Percentiles rank a stretch among this genome's conserved stretches.
Conservation (phyloP, 2,797 vertebrate species). For the Hafferia zeledoni region DNA sequence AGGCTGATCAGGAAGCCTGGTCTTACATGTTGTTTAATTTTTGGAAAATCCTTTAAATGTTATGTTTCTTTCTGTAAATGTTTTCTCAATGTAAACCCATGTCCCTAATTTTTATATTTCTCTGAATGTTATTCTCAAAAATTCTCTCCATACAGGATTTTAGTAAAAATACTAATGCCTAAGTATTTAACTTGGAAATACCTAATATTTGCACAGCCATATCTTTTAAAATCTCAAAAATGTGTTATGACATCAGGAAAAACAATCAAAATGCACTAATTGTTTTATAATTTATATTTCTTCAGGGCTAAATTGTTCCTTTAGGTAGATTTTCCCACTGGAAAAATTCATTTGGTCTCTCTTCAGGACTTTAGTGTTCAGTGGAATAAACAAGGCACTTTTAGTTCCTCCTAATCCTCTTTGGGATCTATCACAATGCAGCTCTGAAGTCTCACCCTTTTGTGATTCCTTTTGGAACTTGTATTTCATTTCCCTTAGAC, state of each 20-base stretch:
- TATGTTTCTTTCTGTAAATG: background rate
- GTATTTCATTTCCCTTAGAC: background rate
- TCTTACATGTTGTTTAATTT: background rate
- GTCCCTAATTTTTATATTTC: background rate
- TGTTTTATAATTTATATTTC: slow-evolving; percentile 9
- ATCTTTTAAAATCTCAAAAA: background rate
- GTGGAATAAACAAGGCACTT: background rate
- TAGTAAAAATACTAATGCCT: background rate
- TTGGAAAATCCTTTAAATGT: background rate
- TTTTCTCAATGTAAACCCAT: background rate
- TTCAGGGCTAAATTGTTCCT: slow-evolving; percentile 16
- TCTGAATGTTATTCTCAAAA: background rate
- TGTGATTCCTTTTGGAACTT: background rate
- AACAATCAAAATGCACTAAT: background rate
- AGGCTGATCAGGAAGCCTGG: background rate
- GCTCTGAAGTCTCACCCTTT: background rate
- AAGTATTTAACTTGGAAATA: background rate
- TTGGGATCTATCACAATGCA: background rate
- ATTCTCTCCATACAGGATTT: background rate
- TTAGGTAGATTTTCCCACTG: background rate
- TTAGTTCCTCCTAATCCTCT: background rate
- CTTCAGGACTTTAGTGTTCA: background rate
- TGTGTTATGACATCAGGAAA: background rate
- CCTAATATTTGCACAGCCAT: background rate
- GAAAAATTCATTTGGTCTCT: background rate